Evolutionary conservation across 1,140 invertebrate species (phyloP), one percentile per base, ranked within the genome.

Genomic region (Akabosia matsudoensis): DNA sequence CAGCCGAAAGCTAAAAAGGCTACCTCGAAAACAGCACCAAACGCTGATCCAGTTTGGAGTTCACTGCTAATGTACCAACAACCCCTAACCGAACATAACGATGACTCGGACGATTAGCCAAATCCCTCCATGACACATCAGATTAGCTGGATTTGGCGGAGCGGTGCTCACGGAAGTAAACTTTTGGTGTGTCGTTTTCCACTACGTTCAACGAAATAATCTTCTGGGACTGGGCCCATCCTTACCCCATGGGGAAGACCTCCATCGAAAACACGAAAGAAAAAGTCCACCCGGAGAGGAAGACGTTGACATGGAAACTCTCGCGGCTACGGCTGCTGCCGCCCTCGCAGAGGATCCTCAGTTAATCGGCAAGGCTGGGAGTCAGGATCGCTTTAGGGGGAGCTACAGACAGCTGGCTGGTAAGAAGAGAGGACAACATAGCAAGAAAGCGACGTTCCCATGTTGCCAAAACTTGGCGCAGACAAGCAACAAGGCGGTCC

Each of bases 221-320:
- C 84, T 95, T 96, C 85, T 96, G 93, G 94, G 92, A 96, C 83
- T 96, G 94, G 94, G 91, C 89, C 83, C 87, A 90, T 79, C 87
- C 90, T 0, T 87, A 91, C 81, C 93, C 93, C 0, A 93, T 93
- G 83, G 90, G 90, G 51, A 88, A 90, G 82, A 88, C 90, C 72
- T 86, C 87, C 26, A 92, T 91, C 52, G 88, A 87, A 77, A 90
- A 88, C 83, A 87, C 89, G 22, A 90, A 90, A 83, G 91, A 93
- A 85, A 93, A 92, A 90, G 91, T 93, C 80, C 87, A 90, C 84
- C 95, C 92, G 87, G 91, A n/a, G n/a, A n/a, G n/a, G 72, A 67
- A n/a, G 52, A 31, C 1, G 67, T 51, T n/a, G 77, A 56, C 1
- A 24, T 70, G 14, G 76, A 73, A 33, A 73, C 71, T 2, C 75